Percentiles rank a stretch among this genome's conserved stretches.
These are phyloP conservation scores for Philopedon plagiatum DNA, from an alignment of 2,888 invertebrate species.

Conservation along the genomic window DNA sequence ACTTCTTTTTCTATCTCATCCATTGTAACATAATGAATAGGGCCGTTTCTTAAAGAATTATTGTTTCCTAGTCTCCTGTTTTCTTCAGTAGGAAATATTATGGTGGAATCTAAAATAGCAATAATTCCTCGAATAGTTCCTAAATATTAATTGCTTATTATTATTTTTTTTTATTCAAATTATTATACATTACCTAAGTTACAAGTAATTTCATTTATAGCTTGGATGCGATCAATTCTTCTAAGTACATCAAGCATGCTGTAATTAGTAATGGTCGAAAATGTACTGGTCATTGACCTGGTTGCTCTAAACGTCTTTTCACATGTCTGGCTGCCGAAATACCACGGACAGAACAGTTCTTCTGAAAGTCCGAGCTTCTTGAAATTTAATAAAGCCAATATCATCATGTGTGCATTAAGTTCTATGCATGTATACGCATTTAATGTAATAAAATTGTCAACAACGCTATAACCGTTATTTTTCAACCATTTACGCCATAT, in stretches of 20 bases:
- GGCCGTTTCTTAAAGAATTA: no score
- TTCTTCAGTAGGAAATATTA: no score
- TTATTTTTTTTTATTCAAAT: no score
- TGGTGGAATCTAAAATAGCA: no score
- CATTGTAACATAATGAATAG: no score
- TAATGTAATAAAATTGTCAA: constrained; percentile 3
- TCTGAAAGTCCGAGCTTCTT: background rate
- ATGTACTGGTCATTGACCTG: background rate
- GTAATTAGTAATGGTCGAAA: background rate
- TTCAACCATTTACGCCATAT: background rate
- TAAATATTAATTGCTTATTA: no score
- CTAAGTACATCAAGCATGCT: background rate
- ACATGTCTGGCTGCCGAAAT: background rate
- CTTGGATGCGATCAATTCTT: no score
- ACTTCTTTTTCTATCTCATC: no score
- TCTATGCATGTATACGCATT: constrained; percentile 13
- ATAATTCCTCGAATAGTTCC: no score
- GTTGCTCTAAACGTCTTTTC: constrained; percentile 1
- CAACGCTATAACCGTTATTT: background rate
- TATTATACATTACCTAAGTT: no score
- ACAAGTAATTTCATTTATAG: no score
- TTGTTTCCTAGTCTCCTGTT: no score
- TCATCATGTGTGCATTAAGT: background rate
- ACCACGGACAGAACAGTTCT: background rate
- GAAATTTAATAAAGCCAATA: background rate